A percentile compares a stretch with the other conserved stretches of the same genome.
phyloP scores from a whole-genome alignment of 2,888 invertebrate species.

The Lypha dubia region DNA sequence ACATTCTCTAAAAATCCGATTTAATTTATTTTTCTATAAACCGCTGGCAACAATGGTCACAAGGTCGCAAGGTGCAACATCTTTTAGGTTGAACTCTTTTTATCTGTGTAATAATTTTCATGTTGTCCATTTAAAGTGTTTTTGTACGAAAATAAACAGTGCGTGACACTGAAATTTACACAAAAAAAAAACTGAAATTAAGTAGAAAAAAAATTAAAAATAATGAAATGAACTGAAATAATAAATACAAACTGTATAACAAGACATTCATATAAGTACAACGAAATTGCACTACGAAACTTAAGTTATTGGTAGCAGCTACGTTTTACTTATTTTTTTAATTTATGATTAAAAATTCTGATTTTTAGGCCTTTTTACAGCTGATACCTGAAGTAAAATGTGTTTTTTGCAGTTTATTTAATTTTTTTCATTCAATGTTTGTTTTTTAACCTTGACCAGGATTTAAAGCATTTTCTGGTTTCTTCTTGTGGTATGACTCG shows the following conservation, averaged over 20 bases:
- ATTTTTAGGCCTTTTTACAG: constrained; percentile 44
- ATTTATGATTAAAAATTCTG: constrained; percentile 54
- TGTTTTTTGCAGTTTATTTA: constrained; percentile 20
- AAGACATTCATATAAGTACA: background rate
- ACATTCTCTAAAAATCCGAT: too few relatives aligned
- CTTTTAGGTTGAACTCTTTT: constrained; percentile 40
- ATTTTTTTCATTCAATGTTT: constrained; percentile 31
- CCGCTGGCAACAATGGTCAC: background rate
- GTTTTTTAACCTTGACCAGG: constrained; percentile 67
- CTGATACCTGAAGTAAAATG: constrained; percentile 24
- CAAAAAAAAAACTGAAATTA: background rate
- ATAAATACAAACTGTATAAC: background rate
- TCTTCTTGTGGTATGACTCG: background rate
- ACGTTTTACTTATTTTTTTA: constrained; percentile 8
- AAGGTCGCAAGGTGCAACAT: constrained; percentile 61
- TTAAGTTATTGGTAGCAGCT: background rate
- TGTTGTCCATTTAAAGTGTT: background rate
- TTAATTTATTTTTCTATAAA: background rate
- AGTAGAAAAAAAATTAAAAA: constrained; percentile 11
- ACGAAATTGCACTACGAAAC: background rate
- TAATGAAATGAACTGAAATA: background rate
- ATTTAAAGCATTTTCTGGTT: constrained; percentile 36
- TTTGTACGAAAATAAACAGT: constrained; percentile 45
- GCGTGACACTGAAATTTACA: constrained; percentile 60
- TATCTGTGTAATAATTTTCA: constrained; percentile 23